These are phyloP conservation scores for Mimachlamys varia DNA, from an alignment of 2,888 invertebrate species.

Conservation along the genomic window DNA sequence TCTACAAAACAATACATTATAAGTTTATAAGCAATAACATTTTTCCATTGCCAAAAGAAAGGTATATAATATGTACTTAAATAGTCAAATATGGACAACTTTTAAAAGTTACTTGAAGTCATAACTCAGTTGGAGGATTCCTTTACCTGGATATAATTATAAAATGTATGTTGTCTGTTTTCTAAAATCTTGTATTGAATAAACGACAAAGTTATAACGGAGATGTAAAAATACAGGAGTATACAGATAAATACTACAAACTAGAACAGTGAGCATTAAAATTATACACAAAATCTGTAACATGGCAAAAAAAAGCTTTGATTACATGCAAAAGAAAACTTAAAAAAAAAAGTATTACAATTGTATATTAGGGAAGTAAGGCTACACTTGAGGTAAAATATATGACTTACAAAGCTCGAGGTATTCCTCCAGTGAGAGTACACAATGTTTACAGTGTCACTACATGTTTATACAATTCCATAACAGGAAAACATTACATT, in stretches of 20 bases:
- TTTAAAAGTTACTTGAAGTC: neutral
- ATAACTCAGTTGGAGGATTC: neutral
- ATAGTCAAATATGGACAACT: neutral
- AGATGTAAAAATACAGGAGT: neutral
- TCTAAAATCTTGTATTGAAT: neutral
- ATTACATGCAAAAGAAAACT: neutral
- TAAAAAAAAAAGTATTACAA: neutral
- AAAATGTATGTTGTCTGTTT: neutral
- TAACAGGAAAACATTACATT: too few relatives aligned
- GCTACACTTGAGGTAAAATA: neutral
- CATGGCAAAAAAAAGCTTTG: neutral
- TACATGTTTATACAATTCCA: too few relatives aligned
- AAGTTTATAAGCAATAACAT: neutral
- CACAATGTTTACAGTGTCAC: too few relatives aligned
- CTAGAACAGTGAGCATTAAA: neutral
- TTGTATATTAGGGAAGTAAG: neutral
- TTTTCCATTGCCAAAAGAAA: constrained; percentile 4
- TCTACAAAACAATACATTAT: neutral
- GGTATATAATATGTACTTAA: neutral
- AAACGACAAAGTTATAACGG: neutral
- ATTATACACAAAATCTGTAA: neutral
- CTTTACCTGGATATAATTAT: neutral
- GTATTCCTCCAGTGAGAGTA: neutral
- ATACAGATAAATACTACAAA: neutral
- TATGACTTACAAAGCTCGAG: neutral